These are phyloP conservation scores for Gadus macrocephalus DNA, from an alignment of 2,113 vertebrate species.

Conservation along the genomic window DNA sequence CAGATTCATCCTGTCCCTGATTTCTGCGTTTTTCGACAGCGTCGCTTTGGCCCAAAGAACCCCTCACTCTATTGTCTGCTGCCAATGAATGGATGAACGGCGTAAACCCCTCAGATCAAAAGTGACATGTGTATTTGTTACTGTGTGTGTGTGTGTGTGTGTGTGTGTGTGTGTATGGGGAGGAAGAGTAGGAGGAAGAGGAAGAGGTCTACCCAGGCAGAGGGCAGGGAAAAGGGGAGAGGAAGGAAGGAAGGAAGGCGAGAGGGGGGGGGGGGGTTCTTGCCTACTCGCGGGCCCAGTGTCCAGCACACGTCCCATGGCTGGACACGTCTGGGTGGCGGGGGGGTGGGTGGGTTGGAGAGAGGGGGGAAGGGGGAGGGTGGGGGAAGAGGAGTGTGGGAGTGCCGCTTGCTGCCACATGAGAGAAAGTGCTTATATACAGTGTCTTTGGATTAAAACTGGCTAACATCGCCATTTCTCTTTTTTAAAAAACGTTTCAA, in stretches of 20 bases:
- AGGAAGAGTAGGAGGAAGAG: conserved; percentile 10
- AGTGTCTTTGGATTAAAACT: conserved; percentile 77
- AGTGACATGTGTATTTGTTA: conserved; percentile 25
- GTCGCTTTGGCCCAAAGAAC: conserved; percentile 19
- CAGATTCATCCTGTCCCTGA: conserved; percentile 65
- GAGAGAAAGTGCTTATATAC: conserved; percentile 76
- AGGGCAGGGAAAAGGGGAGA: conserved; percentile 5
- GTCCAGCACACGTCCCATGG: conserved; percentile 45
- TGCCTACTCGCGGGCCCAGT: conserved; percentile 46
- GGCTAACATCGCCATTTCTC: conserved; percentile 58
- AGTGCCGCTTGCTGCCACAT: conserved; percentile 73
- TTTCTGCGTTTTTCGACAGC: conserved; percentile 59
- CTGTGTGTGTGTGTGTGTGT: conserved; percentile 20
- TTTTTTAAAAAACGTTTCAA: conserved; percentile 56
- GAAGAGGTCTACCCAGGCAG: conserved; percentile 39
- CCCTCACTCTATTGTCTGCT: conserved; percentile 14
- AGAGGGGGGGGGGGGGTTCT: conserved; percentile 43
- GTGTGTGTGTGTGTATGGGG: conserved; percentile 9
- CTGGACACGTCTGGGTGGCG: conserved; percentile 49
- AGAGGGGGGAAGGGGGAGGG: too few relatives aligned
- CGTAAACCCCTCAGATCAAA: conserved; percentile 48
- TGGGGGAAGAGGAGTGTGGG: conserved; percentile 50
- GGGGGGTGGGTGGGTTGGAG: conserved; percentile 7
- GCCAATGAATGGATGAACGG: conserved; percentile 44
- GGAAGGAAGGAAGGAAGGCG: too few relatives aligned